Evolutionary conservation across 2,113 vertebrate species (phyloP), one percentile per base, ranked within the genome.

Genomic region (Nerophis ophidion): DNA sequence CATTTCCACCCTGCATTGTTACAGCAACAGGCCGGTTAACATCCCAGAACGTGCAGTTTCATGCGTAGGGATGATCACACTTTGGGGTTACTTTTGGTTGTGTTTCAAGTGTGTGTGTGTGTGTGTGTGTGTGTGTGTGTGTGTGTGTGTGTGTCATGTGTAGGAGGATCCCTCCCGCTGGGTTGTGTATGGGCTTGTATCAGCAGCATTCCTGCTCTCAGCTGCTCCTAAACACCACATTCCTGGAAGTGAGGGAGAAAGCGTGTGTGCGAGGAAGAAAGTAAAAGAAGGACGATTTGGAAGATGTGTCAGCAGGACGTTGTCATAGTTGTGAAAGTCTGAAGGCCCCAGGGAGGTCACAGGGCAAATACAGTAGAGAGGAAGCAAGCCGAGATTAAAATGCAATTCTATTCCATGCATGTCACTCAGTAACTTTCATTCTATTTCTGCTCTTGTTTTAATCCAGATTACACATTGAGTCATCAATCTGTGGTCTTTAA

Each of bases 101-200:
- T 44, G 12, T 44, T 44, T 44, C 40, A 44, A 11, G 40, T 12
- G 26, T 26, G 26, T 13, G 16, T 51, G 48, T 19, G 44, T 46
- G 44, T 36, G 14, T 10, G 48, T 11, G 35, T 7, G 48, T 49
- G 57, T 56, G 48, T 59, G 61, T 36, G 48, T 62, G 66, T 56
- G 46, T 60, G 74, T 65, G 62, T 57, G 58, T 26, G 19, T 26
- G 19, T 26, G 19, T 26, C n/a, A n/a, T n/a, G 73, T 4, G 56
- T 40, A 49, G 81, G 70, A 66, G 58, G 72, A 81, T 82, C 84
- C 77, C 81, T 79, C 72, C 65, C 60, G 72, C 49, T 57, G 71
- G 78, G 81, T 75, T 86, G 66, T 88, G 87, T 62, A 82, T 51
- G 70, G 85, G 81, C 87, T 86, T 87, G 87, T 86, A 83, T 67